Conservation (phyloP, 2,797 vertebrate species). For the Gymnoscopelus microlampas region DNA sequence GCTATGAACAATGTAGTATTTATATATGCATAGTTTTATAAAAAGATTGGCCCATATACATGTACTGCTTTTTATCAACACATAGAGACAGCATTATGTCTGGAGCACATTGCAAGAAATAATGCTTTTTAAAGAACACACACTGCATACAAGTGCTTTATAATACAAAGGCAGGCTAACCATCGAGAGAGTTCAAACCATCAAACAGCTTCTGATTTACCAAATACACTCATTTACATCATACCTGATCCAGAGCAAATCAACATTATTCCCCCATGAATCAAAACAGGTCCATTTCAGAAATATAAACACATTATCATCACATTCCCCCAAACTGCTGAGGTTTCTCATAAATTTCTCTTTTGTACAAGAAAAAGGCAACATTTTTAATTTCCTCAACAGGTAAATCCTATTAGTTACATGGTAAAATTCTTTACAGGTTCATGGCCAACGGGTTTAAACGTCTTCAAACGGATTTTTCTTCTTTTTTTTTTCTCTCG, state of each 20-base stretch:
- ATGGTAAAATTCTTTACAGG: slow-evolving; percentile 92
- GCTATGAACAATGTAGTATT: slow-evolving; percentile 99
- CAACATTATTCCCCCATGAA: slow-evolving; percentile 93
- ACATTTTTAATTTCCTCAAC: slow-evolving; percentile 87
- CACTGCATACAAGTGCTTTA: slow-evolving; percentile 92
- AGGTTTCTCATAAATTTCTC: slow-evolving; percentile 98
- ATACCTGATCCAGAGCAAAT: slow-evolving; percentile 98
- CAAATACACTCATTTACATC: slow-evolving; percentile 90
- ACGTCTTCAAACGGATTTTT: slow-evolving; percentile 55
- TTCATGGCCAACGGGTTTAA: slow-evolving; percentile 85
- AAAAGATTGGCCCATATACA: slow-evolving; percentile 95
- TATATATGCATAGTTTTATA: slow-evolving; percentile 99
- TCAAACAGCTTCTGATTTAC: slow-evolving; percentile 89
- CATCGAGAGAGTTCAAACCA: slow-evolving; percentile 86
- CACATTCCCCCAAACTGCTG: slow-evolving; percentile 69
- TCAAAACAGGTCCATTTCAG: slow-evolving; percentile 90
- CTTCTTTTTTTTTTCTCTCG: slow-evolving; percentile 32
- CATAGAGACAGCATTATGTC: slow-evolving; percentile 92
- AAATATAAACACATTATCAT: slow-evolving; percentile 91
- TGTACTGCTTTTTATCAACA: slow-evolving; percentile 94
- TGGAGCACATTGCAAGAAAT: slow-evolving; percentile 90
- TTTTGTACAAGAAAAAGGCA: slow-evolving; percentile 99
- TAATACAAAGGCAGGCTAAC: slow-evolving; percentile 94
- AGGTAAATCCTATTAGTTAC: slow-evolving; percentile 91
- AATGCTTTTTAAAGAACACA: slow-evolving; percentile 88